Evolutionary conservation across 2,888 invertebrate genomes (phyloP).

Genomic region (Clanis bilineata): DNA sequence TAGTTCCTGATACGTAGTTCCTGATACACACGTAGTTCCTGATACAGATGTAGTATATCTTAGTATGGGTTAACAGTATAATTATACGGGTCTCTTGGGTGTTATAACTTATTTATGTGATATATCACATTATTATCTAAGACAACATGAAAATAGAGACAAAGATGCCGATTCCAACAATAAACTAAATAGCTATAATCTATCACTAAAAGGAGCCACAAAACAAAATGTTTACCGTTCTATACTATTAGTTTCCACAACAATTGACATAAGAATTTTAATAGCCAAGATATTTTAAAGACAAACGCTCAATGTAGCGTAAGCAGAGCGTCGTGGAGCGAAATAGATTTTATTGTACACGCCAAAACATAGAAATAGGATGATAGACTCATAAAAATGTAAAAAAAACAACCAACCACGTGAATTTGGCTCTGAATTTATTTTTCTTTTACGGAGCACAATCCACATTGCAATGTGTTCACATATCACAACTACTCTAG

Average conservation of each 20-base stretch:
- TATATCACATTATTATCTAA: too few relatives aligned
- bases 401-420: not conserved
- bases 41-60: too few relatives aligned
- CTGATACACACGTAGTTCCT: too few relatives aligned
- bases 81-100: too few relatives aligned
- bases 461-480: not conserved
- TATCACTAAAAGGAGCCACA: too few relatives aligned
- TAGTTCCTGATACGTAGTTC: too few relatives aligned
- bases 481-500: not conserved
- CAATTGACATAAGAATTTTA: slow-evolving; percentile 5
- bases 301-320: not conserved
- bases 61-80: too few relatives aligned
- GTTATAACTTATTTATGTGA: too few relatives aligned
- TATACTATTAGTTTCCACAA: not conserved
- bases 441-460: not conserved
- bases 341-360: slow-evolving; percentile 5
- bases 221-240: not conserved
- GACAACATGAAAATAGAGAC: too few relatives aligned
- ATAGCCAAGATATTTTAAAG: not conserved
- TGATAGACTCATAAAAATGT: slow-evolving; percentile 7
- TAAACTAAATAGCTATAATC: too few relatives aligned
- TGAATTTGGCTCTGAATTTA: not conserved
- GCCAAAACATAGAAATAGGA: slow-evolving; percentile 7
- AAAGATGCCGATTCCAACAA: too few relatives aligned
- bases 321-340: not conserved